Evolutionary conservation across 2,888 invertebrate genomes (phyloP).

Genomic region (Busseola fusca): DNA sequence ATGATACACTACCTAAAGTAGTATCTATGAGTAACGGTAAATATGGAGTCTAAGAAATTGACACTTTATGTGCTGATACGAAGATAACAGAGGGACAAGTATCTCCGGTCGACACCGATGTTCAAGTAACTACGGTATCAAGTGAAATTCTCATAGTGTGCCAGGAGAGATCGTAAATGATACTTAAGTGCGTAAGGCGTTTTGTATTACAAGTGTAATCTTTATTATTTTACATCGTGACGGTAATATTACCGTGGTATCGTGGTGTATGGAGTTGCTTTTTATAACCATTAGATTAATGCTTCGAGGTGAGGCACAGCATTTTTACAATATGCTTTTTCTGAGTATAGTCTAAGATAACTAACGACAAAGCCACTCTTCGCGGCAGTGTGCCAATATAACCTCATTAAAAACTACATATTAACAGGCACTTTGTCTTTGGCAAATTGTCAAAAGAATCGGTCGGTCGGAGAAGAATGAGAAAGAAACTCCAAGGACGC

Average conservation of each 20-base stretch:
- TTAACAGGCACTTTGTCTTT: neutral
- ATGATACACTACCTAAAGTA: neutral
- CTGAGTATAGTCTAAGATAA: too few species aligned
- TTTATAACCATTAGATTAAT: neutral
- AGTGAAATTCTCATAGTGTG: conserved; percentile 16
- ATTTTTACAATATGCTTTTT: neutral
- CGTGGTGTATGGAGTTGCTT: neutral
- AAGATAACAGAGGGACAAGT: conserved; percentile 2
- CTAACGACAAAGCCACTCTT: neutral
- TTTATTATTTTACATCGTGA: conserved; percentile 18
- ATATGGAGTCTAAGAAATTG: neutral
- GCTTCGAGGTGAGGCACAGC: fast-evolving
- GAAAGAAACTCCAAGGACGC: too few species aligned
- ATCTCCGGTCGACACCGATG: neutral
- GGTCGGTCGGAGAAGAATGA: too few species aligned
- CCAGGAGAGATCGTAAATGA: neutral
- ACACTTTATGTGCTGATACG: conserved; percentile 19
- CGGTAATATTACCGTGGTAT: too few species aligned
- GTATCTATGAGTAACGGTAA: neutral
- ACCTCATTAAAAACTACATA: too few species aligned
- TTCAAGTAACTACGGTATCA: conserved; percentile 14
- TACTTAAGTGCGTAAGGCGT: neutral
- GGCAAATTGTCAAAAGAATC: neutral
- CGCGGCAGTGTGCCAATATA: too few species aligned
- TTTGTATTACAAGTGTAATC: neutral